Base-by-base conservation (phyloP, 2,113 vertebrate species). In the Indicator indicator region DNA sequence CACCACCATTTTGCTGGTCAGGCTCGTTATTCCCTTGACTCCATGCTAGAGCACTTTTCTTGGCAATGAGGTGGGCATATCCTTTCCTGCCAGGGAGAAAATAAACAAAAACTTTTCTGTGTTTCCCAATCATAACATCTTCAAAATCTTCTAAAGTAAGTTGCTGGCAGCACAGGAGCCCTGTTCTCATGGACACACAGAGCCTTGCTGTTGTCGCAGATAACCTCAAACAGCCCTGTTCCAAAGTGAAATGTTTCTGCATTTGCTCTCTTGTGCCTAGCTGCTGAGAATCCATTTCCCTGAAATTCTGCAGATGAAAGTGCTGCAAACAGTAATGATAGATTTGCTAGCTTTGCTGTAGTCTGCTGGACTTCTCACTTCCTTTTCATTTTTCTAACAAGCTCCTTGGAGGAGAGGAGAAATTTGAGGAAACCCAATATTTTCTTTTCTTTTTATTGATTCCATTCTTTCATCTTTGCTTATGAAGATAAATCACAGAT, bases 331-430 rank as follows among this genome's bases (percentile, higher is more conserved):
- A 75, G 85, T 72, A 89, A 89, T 82, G 70, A 68, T 14, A 68
- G 56, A 77, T 92, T 83, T 71, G 16, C 40, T 73, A 27, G 30
- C 59, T 89, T 93, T 89, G n/a, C 82, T 91, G 59, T 63, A 16
- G 50, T 85, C 91, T 88, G 60, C 83, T 86, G 40, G 44, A 75
- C 62, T 93, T 48, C 23, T 88, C 54, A 64, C 65, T 84, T 90
- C 83, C 54, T 92, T 76, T 84, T 83, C 36, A 27, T 93, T 95
- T 94, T 89, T 96, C 80, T 92, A 92, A 88, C 59, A 69, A 88
- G 62, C 67, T 90, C 69, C 83, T 95, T 94, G 80, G 62, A 95
- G 79, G 33, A 91, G 76, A 64, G 24, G 26, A 85, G 48, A 84
- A 64, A 92, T 81, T 42, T 2, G 0, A 0, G 0, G 30, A 86